Base-by-base conservation (phyloP, 2,113 vertebrate species). In the Porphyrio hochstetteri region DNA sequence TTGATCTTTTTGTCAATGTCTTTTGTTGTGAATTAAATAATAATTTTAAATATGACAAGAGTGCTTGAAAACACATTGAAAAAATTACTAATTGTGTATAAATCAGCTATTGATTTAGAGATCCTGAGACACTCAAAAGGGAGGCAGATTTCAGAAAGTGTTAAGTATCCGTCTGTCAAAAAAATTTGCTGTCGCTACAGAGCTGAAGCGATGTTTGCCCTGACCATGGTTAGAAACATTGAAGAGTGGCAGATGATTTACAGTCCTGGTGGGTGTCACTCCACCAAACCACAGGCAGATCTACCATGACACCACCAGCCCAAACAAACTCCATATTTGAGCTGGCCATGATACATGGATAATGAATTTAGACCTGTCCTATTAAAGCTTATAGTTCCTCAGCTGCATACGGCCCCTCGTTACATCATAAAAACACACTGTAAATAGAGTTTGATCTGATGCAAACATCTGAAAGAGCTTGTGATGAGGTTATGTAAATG, bases 401-500 rank as follows among this genome's bases (percentile, higher is more conserved):
- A 13, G 52, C 61, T 61, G 60, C 29, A 23, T 11, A 11, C 12
- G 17, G 28, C 42, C 50, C 59, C 64, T 71, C 61, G 46, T 67
- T 42, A 31, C 3, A 18, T 13, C 79, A 56, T 56, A 33, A 78
- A 94, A 75, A 7, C 31, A 10, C 13, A 25, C 48, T 28, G 60
- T 46, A 59, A 57, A 3, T 11, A 59, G 33, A 46, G 64, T 44
- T 69, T 63, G 23, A 63, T 36, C 12, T 90, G 75, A 79, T 88
- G 82, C 33, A 92, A 68, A 96, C 5, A 0, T 23, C 50, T 86
- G 85, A 86, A 52, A 95, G 61, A 84, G 42, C 44, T 67, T 77
- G 75, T 71, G 82, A 61, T 71, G 92, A 74, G 68, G 48, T 69
- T 86, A 82, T 86, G 79, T 6, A 88, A 78, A 95, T 92, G 87